Evolutionary conservation across 2,113 vertebrate species (phyloP).

Genomic region (Anhinga anhinga): DNA sequence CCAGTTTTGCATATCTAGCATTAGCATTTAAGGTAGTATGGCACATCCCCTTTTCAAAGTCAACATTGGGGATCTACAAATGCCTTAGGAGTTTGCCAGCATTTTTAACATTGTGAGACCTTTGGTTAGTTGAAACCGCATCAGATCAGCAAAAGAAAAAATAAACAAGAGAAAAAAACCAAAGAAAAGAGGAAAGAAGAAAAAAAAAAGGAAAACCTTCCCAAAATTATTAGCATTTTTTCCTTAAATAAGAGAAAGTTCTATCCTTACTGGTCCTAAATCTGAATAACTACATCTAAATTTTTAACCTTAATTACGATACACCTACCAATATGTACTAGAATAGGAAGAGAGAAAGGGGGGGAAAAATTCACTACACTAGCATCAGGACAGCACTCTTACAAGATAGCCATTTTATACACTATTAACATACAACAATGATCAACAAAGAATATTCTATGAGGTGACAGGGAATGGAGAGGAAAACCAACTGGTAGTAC

Average conservation of each 20-base stretch:
- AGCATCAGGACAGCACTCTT: constrained; percentile 95
- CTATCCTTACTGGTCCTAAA: constrained; percentile 99
- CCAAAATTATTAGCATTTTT: constrained; percentile 82
- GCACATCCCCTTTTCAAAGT: constrained; percentile 90
- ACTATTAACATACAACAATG: constrained; percentile 90
- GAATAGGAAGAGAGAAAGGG: constrained; percentile 81
- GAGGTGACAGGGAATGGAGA: constrained; percentile 84
- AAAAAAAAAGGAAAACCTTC: constrained; percentile 76
- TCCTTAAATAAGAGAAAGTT: constrained; percentile 93
- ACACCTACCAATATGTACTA: constrained; percentile 95
- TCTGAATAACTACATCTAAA: constrained; percentile 94
- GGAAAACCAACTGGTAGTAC: constrained; percentile 85
- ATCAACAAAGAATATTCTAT: constrained; percentile 83
- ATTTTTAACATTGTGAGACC: constrained; percentile 87
- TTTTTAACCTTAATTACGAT: constrained; percentile 93
- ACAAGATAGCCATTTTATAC: constrained; percentile 90
- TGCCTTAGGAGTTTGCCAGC: constrained; percentile 78
- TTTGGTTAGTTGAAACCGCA: constrained; percentile 99
- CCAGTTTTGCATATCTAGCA: constrained; percentile 98
- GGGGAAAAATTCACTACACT: constrained; percentile 83
- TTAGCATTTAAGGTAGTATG: constrained; percentile 99
- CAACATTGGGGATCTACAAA: constrained; percentile 90
- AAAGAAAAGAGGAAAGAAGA: constrained; percentile 34
- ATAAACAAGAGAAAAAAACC: constrained; percentile 63
- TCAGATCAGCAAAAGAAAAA: constrained; percentile 86